Conservation (phyloP, 2,888 invertebrate genomes). For the Anoplius nigerrimus region DNA sequence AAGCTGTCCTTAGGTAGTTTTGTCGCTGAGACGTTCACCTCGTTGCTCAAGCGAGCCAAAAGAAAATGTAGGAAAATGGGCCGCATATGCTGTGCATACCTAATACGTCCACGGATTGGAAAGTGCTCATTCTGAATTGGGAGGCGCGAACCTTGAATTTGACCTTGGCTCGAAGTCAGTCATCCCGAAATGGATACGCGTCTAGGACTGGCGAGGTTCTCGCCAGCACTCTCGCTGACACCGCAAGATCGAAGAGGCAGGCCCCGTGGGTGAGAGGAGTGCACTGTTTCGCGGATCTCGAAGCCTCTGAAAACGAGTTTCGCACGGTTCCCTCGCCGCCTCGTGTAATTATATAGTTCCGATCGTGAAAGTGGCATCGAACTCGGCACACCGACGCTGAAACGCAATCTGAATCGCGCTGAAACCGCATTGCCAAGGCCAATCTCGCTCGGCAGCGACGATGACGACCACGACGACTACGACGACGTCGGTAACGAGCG, state of each 20-base stretch:
- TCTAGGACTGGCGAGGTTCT: neutral
- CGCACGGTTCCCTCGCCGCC: constrained; percentile 18
- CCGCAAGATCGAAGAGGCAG: no score
- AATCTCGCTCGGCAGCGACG: constrained; percentile 35
- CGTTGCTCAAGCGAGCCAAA: no score
- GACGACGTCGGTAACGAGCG: constrained; percentile 16
- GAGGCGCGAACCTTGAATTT: constrained; percentile 5
- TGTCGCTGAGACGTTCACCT: neutral
- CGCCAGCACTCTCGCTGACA: neutral
- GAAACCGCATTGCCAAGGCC: constrained; percentile 69
- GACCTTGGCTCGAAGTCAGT: constrained; percentile 2
- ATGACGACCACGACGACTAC: constrained; percentile 10
- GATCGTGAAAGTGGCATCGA: constrained; percentile 71
- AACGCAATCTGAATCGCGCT: constrained; percentile 53
- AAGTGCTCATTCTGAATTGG: no score
- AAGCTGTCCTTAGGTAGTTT: neutral
- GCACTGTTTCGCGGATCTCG: constrained; percentile 1
- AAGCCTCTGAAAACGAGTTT: constrained; percentile 57
- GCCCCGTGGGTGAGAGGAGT: neutral
- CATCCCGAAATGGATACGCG: neutral
- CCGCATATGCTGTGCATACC: no score
- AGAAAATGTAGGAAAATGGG: no score
- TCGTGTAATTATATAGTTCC: constrained; percentile 58
- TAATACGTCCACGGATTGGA: no score
- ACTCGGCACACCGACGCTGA: constrained; percentile 51